Evolutionary conservation across 2,113 vertebrate genomes (phyloP).

Genomic region (Salvator merianae): DNA sequence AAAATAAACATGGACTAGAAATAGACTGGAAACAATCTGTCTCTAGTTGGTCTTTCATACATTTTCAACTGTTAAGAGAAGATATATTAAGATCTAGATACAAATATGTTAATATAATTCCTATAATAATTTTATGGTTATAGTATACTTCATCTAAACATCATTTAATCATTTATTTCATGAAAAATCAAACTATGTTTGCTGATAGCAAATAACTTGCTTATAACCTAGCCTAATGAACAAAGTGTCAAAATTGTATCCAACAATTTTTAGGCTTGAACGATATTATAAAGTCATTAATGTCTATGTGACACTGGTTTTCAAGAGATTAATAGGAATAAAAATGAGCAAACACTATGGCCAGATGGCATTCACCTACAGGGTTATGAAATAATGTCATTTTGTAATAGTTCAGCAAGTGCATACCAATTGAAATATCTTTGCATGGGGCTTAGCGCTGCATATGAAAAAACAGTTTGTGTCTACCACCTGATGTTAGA

Average conservation of each 20-base stretch:
- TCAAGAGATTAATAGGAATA: conserved; percentile 55
- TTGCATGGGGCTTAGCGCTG: background rate
- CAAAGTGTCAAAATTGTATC: conserved; percentile 44
- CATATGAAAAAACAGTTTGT: background rate
- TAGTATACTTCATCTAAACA: conserved; percentile 16
- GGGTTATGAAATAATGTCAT: conserved; percentile 7
- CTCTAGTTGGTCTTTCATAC: background rate
- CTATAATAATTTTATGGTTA: conserved; percentile 8
- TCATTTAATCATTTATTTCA: conserved; percentile 44
- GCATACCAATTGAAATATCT: background rate
- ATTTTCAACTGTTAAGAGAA: background rate
- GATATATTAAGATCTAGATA: background rate
- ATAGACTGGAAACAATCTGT: no score
- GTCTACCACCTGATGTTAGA: background rate
- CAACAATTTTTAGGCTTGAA: conserved; percentile 48
- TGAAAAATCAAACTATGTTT: conserved; percentile 20
- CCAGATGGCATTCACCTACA: conserved; percentile 24
- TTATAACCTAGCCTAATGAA: conserved; percentile 16
- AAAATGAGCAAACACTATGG: conserved; percentile 30
- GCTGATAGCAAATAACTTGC: conserved; percentile 26
- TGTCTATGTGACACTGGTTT: conserved; percentile 18
- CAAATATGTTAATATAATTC: background rate
- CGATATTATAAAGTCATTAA: conserved; percentile 32
- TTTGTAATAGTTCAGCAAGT: background rate
- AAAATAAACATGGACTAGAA: background rate